phyloP scores from a whole-genome alignment of 2,113 vertebrate genomes.

The Phalacrocorax brasilianus region DNA sequence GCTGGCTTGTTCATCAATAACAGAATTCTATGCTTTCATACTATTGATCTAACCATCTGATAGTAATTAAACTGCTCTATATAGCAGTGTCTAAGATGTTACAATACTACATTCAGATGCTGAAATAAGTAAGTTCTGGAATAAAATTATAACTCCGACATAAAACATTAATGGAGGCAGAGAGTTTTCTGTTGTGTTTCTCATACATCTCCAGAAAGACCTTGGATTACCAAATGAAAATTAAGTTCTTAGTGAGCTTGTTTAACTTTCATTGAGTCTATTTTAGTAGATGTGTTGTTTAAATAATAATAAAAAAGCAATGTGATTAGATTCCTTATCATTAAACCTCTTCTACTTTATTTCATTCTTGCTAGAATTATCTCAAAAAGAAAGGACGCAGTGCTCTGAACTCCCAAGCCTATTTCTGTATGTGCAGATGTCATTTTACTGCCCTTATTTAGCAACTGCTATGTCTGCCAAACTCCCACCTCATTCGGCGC shows the following conservation, averaged over 20 bases:
- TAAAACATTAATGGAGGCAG: constrained; percentile 4
- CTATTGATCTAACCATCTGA: background rate
- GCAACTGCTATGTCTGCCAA: background rate
- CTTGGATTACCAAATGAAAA: background rate
- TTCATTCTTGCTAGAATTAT: background rate
- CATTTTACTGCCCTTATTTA: background rate
- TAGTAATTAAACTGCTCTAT: constrained; percentile 1
- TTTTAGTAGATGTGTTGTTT: background rate
- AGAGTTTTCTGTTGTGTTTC: background rate
- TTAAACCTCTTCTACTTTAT: background rate
- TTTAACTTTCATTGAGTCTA: constrained; percentile 4
- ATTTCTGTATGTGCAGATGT: background rate
- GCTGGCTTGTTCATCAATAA: constrained; percentile 15
- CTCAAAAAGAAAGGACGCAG: background rate
- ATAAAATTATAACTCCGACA: constrained; percentile 4
- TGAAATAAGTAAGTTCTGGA: constrained; percentile 16
- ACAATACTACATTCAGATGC: background rate
- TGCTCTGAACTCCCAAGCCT: background rate
- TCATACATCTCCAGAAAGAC: background rate
- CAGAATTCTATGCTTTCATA: background rate
- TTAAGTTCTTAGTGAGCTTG: background rate
- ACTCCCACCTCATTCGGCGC: background rate
- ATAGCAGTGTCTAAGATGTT: background rate
- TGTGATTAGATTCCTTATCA: background rate
- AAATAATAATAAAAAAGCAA: constrained; percentile 7